Base-by-base conservation (phyloP, 1,140 invertebrate species). In the Frieseomelitta varia region DNA sequence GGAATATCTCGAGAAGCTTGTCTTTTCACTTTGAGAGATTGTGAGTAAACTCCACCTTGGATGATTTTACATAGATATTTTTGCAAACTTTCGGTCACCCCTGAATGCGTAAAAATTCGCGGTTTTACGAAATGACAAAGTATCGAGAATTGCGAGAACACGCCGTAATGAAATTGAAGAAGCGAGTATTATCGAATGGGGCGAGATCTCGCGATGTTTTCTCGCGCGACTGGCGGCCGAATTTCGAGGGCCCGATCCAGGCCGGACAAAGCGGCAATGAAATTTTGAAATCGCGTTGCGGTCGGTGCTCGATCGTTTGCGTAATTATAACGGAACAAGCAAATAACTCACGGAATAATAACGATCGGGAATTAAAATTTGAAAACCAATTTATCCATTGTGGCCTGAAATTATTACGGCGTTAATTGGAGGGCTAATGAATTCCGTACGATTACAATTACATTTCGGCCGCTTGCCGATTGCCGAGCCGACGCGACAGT, bases 351-450 rank as follows among this genome's bases (percentile, higher is more conserved):
- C 55, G 76, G 85, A 79, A 86, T 84, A 86, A 84, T 85, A 75
- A 76, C 67, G 76, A 87, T 89, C 76, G 77, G 79, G 82, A 87
- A 89, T 85, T 87, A 90, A 90, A 89, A 89, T 82, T 87, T 87
- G 73, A 81, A 87, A 90, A 85, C 65, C 85, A 89, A 90, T 90
- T 85, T 90, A 61, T 76, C 82, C 58, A 79, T 78, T 78, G 82
- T 30, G 73, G 82, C 77, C 79, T 77, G 75, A 85, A 90, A 89
- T 89, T 89, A 89, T 86, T 89, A 68, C 67, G 76, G 69, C 82
- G 88, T 87, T 89, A 90, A 90, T 90, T 90, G 76, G 81, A 61
- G 71, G 63, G 47, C 85, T 89, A 90, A 87, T 81, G 82, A 87
- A 87, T 80, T 76, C 68, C 21, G 79, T 84, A 72, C 75, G 76